Evolutionary conservation across 2,797 vertebrate genomes (phyloP).

Genomic region (Chaenodraco wilsoni): DNA sequence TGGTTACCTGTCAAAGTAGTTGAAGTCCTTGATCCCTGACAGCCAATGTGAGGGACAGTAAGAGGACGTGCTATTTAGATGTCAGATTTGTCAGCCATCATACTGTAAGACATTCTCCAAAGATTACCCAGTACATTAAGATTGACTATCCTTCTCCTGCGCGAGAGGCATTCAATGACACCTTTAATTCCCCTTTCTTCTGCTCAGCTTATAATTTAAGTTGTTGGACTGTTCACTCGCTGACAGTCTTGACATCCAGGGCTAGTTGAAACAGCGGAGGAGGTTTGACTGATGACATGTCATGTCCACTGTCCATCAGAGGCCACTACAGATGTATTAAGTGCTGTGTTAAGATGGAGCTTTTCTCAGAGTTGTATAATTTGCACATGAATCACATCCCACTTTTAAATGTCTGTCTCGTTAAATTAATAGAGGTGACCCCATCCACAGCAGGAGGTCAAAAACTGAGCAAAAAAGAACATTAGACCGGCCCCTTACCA

Average conservation of each 20-base stretch:
- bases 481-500: too few species aligned
- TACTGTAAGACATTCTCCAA: slow-evolving; percentile 22
- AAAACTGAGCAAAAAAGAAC: too few species aligned
- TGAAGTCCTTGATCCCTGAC: slow-evolving; percentile 19
- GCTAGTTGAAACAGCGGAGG: background rate
- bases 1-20: slow-evolving; percentile 2
- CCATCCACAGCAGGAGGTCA: too few species aligned
- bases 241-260: slow-evolving; percentile 7
- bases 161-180: slow-evolving; percentile 12
- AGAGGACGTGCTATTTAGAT: slow-evolving; percentile 44
- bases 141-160: slow-evolving; percentile 18
- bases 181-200: slow-evolving; percentile 9
- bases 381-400: slow-evolving; percentile 3
- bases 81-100: slow-evolving; percentile 44
- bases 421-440: too few species aligned
- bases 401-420: too few species aligned
- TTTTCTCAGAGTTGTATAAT: background rate
- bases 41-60: slow-evolving; percentile 13
- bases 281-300: slow-evolving; percentile 27
- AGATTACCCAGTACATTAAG: slow-evolving; percentile 30
- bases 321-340: slow-evolving; percentile 1
- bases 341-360: background rate
- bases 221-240: slow-evolving; percentile 1
- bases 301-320: slow-evolving; percentile 19
- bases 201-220: slow-evolving; percentile 20